Conservation (phyloP, 2,113 vertebrate genomes). For the Theristicus caerulescens region DNA sequence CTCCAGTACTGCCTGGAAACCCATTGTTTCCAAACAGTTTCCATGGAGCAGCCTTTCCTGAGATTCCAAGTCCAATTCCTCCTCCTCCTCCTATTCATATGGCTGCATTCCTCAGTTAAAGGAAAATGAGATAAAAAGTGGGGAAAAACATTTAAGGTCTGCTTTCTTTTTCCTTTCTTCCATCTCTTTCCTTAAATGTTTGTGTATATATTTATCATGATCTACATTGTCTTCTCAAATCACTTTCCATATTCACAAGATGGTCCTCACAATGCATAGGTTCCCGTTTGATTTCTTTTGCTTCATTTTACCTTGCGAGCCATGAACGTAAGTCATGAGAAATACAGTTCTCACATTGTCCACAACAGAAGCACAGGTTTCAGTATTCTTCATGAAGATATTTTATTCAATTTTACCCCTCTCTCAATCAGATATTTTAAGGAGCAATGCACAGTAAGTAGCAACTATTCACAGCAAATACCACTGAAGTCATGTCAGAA, state of each 20-base stretch:
- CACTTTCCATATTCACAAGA: neutral
- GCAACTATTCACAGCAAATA: neutral
- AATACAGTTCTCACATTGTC: neutral
- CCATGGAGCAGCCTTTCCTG: constrained; percentile 53
- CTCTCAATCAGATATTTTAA: neutral
- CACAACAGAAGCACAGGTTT: neutral
- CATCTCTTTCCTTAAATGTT: neutral
- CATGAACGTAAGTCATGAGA: neutral
- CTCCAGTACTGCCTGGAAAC: constrained; percentile 32
- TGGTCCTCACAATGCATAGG: neutral
- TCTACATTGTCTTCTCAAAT: neutral
- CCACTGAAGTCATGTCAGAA: neutral
- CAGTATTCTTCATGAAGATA: neutral
- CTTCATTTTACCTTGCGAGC: neutral
- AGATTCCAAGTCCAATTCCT: constrained; percentile 29
- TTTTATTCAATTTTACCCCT: neutral
- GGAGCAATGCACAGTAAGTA: neutral
- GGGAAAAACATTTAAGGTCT: neutral
- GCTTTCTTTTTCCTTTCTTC: neutral
- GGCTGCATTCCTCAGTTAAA: neutral
- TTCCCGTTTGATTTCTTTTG: neutral
- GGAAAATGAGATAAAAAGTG: constrained; percentile 1
- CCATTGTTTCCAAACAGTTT: constrained; percentile 51
- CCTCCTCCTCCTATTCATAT: constrained; percentile 31
- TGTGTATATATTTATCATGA: neutral